Base-by-base conservation (phyloP, 2,797 vertebrate species). In the Labroides dimidiatus region DNA sequence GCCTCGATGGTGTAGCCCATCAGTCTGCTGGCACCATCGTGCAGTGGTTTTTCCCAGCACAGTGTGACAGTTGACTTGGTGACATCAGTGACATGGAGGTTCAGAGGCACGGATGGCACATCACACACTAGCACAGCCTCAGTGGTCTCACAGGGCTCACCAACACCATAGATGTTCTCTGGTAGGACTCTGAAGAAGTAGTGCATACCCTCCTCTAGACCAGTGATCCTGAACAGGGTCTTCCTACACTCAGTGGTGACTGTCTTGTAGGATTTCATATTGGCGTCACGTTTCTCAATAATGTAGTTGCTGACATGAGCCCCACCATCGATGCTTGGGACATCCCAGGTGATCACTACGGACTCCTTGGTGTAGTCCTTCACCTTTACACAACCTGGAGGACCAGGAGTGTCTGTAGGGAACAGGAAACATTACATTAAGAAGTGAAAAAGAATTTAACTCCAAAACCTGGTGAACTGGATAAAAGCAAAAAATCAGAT, bases 331-430 rank as follows among this genome's bases (percentile, higher is more conserved):
- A 96, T 93, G 69, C 87, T 92, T 17, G 98, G 98, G 59, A 98
- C 96, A 69, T 99, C 98, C 98, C 98, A 99, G 73, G 96, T 99
- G 87, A 99, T 97, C 39, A 97, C 97, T 69, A 96, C 98, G 44
- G 98, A 99, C 82, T 99, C 98, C 91, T 94, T 97, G 55, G 97
- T 97, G 75, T 95, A 97, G 90, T 99, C 98, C 75, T 99, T 99
- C 73, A 99, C 92, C 65, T 91, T 97, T 66, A 99, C 97, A 55
- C 94, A 88, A 72, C 93, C 90, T 84, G 97, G 96, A 84, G 98
- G 97, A 41, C 98, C 98, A 89, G 98, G 98, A 79, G 98, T 96
- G 92, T 99, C 98, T 99, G 80, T 61, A 87, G 69, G 54, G 66
- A 19, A 57, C n/a, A 13, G 41, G 6, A 42, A 0, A 0, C 49